phyloP scores from a whole-genome alignment of 2,888 invertebrate genomes.

The Maniola hyperantus region DNA sequence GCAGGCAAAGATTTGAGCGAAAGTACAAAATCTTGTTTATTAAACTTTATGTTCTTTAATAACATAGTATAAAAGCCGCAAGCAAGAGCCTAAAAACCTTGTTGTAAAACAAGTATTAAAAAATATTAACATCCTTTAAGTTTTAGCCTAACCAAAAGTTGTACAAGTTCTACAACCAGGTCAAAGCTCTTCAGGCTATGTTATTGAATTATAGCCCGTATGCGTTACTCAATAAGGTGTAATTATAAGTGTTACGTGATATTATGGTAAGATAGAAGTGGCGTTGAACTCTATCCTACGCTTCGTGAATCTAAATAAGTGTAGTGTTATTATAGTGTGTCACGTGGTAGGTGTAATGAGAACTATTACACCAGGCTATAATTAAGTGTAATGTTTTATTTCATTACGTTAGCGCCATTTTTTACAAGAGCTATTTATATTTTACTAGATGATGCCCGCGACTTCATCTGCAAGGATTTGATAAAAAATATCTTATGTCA shows the following conservation, averaged over 20 bases:
- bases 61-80: not conserved
- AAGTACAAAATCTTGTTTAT: not conserved
- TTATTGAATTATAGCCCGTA: constrained; percentile 15
- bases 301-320: constrained; percentile 48
- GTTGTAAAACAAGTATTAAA: not conserved
- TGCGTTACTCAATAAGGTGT: constrained; percentile 2
- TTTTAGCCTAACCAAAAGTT: constrained; percentile 18
- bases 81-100: not conserved
- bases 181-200: constrained; percentile 25
- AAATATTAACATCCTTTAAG: not conserved
- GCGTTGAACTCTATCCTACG: constrained; percentile 50
- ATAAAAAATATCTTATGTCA: too few relatives aligned
- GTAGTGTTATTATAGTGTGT: constrained; percentile 28
- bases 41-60: not conserved
- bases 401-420: not conserved
- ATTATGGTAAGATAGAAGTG: constrained; percentile 40
- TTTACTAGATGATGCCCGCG: too few relatives aligned
- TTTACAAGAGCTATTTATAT: not conserved
- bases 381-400: not conserved
- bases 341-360: constrained; percentile 23
- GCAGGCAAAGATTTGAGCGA: not conserved
- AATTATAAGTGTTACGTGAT: constrained; percentile 1
- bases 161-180: constrained; percentile 20
- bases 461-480: too few relatives aligned
- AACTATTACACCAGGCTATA: constrained; percentile 10